These are phyloP conservation scores for Himalopsyche phryganea DNA, from an alignment of 1,140 invertebrate genomes.

Conservation along the genomic window DNA sequence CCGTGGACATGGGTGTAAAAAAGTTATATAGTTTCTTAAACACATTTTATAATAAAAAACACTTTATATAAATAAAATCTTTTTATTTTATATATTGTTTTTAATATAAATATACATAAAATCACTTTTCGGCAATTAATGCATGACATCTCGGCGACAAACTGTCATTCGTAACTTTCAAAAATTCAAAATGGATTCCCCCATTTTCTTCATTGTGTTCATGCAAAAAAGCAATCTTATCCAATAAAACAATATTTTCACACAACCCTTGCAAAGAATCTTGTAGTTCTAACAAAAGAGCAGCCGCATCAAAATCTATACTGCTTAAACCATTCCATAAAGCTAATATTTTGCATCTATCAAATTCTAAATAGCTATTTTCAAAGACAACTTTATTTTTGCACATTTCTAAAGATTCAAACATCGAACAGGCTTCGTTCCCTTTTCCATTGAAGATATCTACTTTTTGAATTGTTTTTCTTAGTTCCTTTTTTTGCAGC, in stretches of 20 bases:
- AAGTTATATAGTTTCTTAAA: too few species aligned
- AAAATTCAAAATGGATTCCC: constrained; percentile 5
- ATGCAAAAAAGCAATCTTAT: constrained; percentile 27
- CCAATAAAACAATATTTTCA: constrained; percentile 22
- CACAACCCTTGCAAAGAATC: constrained; percentile 25
- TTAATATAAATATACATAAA: neutral
- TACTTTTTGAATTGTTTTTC: neutral
- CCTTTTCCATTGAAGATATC: neutral
- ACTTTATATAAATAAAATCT: too few species aligned
- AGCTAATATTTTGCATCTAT: constrained; percentile 3
- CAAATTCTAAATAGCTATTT: constrained; percentile 11
- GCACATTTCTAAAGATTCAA: neutral
- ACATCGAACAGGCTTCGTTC: neutral
- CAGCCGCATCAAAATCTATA: constrained; percentile 8
- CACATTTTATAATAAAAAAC: too few species aligned
- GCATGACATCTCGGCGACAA: constrained; percentile 28
- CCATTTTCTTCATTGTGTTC: neutral
- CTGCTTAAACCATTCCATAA: constrained; percentile 21
- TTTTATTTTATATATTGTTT: too few species aligned
- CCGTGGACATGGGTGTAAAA: too few species aligned
- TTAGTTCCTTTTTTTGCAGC: neutral
- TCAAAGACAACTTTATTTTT: neutral
- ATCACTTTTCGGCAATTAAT: constrained; percentile 12
- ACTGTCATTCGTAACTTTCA: constrained; percentile 26
- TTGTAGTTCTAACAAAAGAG: constrained; percentile 15